Base-by-base conservation (phyloP, 2,797 vertebrate genomes). In the Strix occidentalis region DNA sequence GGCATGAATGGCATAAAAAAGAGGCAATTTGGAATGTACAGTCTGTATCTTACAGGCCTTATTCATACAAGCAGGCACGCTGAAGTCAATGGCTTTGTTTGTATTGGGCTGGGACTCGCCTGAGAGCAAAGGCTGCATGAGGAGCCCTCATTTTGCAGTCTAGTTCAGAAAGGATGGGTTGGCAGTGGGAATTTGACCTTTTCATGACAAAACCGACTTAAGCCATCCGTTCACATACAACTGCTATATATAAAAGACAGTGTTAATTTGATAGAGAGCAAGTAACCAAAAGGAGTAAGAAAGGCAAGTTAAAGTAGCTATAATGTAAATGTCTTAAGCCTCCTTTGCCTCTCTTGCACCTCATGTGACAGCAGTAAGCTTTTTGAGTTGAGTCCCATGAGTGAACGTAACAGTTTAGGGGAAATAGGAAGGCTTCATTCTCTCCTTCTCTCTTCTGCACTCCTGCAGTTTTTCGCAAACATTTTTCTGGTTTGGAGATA, bases 81-180 rank as follows among this genome's bases (percentile, higher is more conserved):
- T 92, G 87, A 93, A 95, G 94, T 96, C 90, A 95, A 86, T 91
- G 76, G 87, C 61, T 87, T 92, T 95, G 68, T 92, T 96, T 96
- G 84, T 84, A 45, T 48, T 75, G 43, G 89, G 48, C 66, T 79
- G 33, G 68, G 72, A 65, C 43, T 71, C 0, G 46, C 60, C 71
- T 66, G 83, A 74, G 60, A 92, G 88, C 41, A 77, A 84, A 80
- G 43, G 41, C 70, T 78, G 37, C 11, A 5, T 46, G 88, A 93
- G 70, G 51, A 93, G 87, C 66, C 39, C 3, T 7, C 46, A 10
- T 78, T 90, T 81, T 80, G 85, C 58, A 78, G 66, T 23, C 84
- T 48, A 41, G 25, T 17, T 78, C 75, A 84, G 80, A 93, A 89
- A 82, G 37, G 71, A 83, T 78, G 57, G 41, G 31, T 66, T 78